phyloP scores from a whole-genome alignment of 1,140 invertebrate species.

The Cydia pomonella region DNA sequence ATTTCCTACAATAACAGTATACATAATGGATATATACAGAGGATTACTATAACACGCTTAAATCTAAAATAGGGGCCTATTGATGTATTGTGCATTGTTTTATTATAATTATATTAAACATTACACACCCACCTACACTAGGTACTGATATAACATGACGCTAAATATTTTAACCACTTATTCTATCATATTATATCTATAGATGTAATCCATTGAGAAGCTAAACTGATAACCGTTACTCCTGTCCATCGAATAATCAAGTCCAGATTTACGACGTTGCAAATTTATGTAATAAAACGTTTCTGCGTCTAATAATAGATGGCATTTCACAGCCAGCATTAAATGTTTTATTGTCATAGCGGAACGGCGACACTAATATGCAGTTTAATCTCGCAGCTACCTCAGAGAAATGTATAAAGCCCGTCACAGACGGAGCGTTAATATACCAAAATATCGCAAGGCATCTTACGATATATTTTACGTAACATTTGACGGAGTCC shows the following conservation, averaged over 20 bases:
- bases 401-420: background rate
- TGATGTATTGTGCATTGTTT: no score
- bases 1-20: no score
- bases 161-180: background rate
- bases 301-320: slow-evolving; percentile 16
- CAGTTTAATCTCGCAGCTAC: background rate
- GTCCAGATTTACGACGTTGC: slow-evolving; percentile 26
- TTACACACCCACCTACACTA: no score
- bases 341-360: slow-evolving; percentile 10
- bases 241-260: slow-evolving; percentile 6
- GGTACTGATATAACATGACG: no score
- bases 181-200: background rate
- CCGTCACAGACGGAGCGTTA: no score
- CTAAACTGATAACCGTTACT: slow-evolving; percentile 2
- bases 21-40: no score
- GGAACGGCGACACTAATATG: slow-evolving; percentile 1
- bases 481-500: no score
- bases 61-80: no score
- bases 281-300: slow-evolving; percentile 20
- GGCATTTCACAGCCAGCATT: slow-evolving; percentile 21
- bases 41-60: no score
- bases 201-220: background rate
- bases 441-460: no score
- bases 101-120: no score
- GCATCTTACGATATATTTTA: no score